phyloP scores from a whole-genome alignment of 2,888 invertebrate genomes.

The Ephialtes manifestator region DNA sequence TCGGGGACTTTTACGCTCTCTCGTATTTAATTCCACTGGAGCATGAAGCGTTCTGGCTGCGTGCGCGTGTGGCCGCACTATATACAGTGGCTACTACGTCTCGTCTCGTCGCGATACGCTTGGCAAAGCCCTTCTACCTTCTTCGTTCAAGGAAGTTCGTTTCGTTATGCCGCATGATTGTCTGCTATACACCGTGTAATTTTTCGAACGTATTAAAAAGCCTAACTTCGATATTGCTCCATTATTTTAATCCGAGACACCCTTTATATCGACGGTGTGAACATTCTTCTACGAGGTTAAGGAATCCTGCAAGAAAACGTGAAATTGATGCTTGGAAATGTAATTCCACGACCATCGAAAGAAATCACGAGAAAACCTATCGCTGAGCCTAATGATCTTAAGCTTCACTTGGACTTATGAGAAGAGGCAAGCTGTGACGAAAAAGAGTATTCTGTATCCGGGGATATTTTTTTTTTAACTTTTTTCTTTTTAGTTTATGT shows the following conservation, averaged over 20 bases:
- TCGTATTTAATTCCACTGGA: slow-evolving; percentile 82
- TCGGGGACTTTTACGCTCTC: slow-evolving; percentile 71
- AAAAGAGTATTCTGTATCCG: not conserved
- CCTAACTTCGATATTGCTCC: not conserved
- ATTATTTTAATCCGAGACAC: not conserved
- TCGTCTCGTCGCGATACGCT: slow-evolving; percentile 57
- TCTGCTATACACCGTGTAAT: slow-evolving; percentile 34
- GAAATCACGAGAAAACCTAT: not conserved
- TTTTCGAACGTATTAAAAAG: slow-evolving; percentile 18
- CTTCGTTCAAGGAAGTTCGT: slow-evolving; percentile 51
- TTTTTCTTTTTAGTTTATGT: not conserved
- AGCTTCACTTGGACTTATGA: not conserved
- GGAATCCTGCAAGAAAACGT: slow-evolving; percentile 13
- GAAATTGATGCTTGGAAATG: not conserved
- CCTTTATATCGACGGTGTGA: slow-evolving; percentile 39
- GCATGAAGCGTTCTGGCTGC: slow-evolving; percentile 80
- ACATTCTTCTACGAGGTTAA: slow-evolving; percentile 15
- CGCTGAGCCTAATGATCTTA: not conserved
- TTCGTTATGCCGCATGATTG: slow-evolving; percentile 54
- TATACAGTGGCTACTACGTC: slow-evolving; percentile 28
- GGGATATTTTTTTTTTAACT: not conserved
- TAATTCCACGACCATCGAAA: slow-evolving; percentile 15
- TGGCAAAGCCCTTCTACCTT: slow-evolving; percentile 42
- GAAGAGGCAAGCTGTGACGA: not conserved
- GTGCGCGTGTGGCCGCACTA: slow-evolving; percentile 63